Evolutionary conservation across 1,140 invertebrate genomes (phyloP).

Genomic region (Brachionus calyciflorus): DNA sequence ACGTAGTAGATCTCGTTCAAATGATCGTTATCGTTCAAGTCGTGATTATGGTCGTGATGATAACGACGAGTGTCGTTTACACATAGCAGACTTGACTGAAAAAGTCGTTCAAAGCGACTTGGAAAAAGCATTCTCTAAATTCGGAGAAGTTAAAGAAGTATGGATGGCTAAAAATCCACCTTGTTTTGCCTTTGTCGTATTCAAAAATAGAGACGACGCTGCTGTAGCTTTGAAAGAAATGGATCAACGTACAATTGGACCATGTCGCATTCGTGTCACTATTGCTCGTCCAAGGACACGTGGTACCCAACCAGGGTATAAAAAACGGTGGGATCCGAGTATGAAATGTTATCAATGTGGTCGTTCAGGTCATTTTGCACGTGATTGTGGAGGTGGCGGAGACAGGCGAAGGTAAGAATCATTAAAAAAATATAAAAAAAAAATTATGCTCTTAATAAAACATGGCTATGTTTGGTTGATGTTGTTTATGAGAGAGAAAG

Average conservation of each 20-base stretch:
- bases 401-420: slow-evolving; percentile 32
- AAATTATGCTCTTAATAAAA: neutral
- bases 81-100: slow-evolving; percentile 53
- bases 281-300: slow-evolving; percentile 56
- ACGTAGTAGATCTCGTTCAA: neutral
- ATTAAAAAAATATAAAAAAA: too few relatives aligned
- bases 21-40: neutral
- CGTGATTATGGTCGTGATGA: slow-evolving; percentile 6
- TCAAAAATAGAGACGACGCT: slow-evolving; percentile 56
- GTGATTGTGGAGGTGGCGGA: slow-evolving; percentile 33
- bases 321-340: slow-evolving; percentile 52
- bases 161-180: slow-evolving; percentile 60
- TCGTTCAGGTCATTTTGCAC: slow-evolving; percentile 56
- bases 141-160: slow-evolving; percentile 56
- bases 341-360: slow-evolving; percentile 59
- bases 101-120: slow-evolving; percentile 52
- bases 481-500: neutral
- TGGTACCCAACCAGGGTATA: slow-evolving; percentile 47
- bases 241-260: slow-evolving; percentile 51
- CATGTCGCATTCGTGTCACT: slow-evolving; percentile 53
- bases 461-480: slow-evolving; percentile 31
- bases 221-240: slow-evolving; percentile 56
- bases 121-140: slow-evolving; percentile 55
- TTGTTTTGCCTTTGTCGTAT: slow-evolving; percentile 60
- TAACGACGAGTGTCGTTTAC: slow-evolving; percentile 52